Evolutionary conservation across 2,888 invertebrate genomes (phyloP), one percentile per base, ranked within the genome.

Genomic region (Tanaodytes sp.): DNA sequence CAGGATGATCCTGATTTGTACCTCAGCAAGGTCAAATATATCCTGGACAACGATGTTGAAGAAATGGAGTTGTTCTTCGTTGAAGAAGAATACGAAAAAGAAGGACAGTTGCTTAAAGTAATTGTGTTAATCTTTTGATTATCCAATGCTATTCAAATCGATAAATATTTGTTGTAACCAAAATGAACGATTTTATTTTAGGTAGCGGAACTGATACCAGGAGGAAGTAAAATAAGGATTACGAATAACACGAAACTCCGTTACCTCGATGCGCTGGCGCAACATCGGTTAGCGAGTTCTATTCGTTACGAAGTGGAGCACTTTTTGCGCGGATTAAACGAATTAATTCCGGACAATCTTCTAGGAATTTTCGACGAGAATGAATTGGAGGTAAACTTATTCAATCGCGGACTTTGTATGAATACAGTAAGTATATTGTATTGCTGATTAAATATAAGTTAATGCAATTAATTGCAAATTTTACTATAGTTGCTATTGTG

Each of bases 291-390:
- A 71, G 93, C 94, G 51, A 92, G 90, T 74, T 91, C 91, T 73
- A 92, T 94, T 74, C 91, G 93, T 72, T 90, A 90, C 55, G 96
- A 97, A 87, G 90, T 94, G 43, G 95, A 93, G 80, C 91, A 93
- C 74, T 97, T 97, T 87, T 88, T 96, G 45, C 92, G 94, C 79
- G 97, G 97, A 0, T 90, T 97, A 52, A 93, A 94, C 85, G 92
- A 95, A 84, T 90, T 97, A 37, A 94, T 97, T 80, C 96, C 97
- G 2, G 95, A 95, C 86, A 94, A 95, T 87, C 89, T 97, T 77
- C 88, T 97, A 70, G 94, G 95, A 81, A 96, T 96, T 84, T 97
- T 97, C 86, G 96, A 97, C 86, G 97, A 97, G 86, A 95, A 96
- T 86, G 97, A 97, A 86, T 88, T 97, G 19, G 97, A 97, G 92